A percentile compares a stretch with the other conserved stretches of the same genome.
These are phyloP conservation scores for Noctilio leporinus DNA, from an alignment of 2,113 vertebrate genomes.

Conservation along the genomic window DNA sequence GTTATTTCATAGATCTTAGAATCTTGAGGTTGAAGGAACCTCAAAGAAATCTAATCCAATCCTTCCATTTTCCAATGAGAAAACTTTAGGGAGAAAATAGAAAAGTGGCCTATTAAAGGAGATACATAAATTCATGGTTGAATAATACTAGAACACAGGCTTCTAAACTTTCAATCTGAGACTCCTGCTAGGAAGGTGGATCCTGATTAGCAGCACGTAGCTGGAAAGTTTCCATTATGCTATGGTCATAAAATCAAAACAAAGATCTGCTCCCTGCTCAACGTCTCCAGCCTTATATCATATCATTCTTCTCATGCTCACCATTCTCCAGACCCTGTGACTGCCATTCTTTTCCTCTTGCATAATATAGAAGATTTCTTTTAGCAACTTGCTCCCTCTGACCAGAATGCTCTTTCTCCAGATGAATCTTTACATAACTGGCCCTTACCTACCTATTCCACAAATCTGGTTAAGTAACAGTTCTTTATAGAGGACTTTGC, in stretches of 20 bases:
- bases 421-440: not conserved
- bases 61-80: not conserved
- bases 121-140: not conserved
- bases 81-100: not conserved
- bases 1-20: constrained; percentile 19
- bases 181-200: not conserved
- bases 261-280: not conserved
- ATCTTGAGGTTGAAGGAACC: not conserved
- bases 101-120: not conserved
- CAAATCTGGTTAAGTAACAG: not conserved
- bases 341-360: not conserved
- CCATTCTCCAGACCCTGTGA: not conserved
- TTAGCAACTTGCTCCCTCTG: not conserved
- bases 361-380: not conserved
- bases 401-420: not conserved
- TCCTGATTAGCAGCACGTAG: not conserved
- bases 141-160: not conserved
- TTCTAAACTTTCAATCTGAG: not conserved
- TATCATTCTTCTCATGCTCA: not conserved
- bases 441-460: not conserved
- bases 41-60: not conserved
- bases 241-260: not conserved
- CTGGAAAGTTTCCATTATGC: not conserved
- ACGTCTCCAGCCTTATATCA: not conserved
- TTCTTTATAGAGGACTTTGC: not conserved